Percentiles rank a stretch among this genome's conserved stretches.
Evolutionary conservation across 2,888 invertebrate species (phyloP).

Genomic region (Phyllotreta cruciferae): DNA sequence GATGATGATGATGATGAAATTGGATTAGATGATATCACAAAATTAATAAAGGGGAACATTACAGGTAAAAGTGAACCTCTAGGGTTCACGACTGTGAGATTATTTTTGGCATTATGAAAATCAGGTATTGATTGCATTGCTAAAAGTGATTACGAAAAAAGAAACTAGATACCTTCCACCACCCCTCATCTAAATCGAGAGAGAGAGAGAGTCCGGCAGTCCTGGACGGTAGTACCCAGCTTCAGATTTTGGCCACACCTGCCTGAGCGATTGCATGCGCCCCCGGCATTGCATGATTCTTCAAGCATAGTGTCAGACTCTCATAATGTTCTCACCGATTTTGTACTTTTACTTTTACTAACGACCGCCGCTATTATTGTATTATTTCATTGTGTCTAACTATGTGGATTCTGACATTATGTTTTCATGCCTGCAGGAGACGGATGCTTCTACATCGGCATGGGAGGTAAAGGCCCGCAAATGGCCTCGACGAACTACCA

Average conservation of each 20-base stretch:
- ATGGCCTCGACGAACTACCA: slow-evolving; percentile 79
- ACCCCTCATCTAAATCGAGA: slow-evolving; percentile 32
- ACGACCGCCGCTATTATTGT: slow-evolving; percentile 50
- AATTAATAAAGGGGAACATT: slow-evolving; percentile 52
- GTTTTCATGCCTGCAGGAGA: slow-evolving; percentile 85
- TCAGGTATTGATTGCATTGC: slow-evolving; percentile 30
- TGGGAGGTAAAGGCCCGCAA: slow-evolving; percentile 83
- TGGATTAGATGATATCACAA: slow-evolving; percentile 54
- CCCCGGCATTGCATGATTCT: slow-evolving; percentile 53
- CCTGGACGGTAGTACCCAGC: slow-evolving; percentile 46
- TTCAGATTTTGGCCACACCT: slow-evolving; percentile 51
- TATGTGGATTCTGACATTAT: slow-evolving; percentile 73
- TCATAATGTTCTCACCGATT: slow-evolving; percentile 49
- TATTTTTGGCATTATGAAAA: slow-evolving; percentile 24
- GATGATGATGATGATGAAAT: slow-evolving; percentile 62
- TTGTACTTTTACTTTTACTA: slow-evolving; percentile 47
- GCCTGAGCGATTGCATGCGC: slow-evolving; percentile 54
- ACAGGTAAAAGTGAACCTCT: slow-evolving; percentile 59
- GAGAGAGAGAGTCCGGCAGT: slow-evolving; percentile 42
- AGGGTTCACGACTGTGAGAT: slow-evolving; percentile 34
- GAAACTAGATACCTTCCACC: slow-evolving; percentile 21
- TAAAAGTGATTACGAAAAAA: slow-evolving; percentile 32
- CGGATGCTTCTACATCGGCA: slow-evolving; percentile 96
- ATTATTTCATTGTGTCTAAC: slow-evolving; percentile 27
- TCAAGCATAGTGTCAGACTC: slow-evolving; percentile 61